Evolutionary conservation across 2,888 invertebrate genomes (phyloP).

Genomic region (Drosophila atroscutellata): DNA sequence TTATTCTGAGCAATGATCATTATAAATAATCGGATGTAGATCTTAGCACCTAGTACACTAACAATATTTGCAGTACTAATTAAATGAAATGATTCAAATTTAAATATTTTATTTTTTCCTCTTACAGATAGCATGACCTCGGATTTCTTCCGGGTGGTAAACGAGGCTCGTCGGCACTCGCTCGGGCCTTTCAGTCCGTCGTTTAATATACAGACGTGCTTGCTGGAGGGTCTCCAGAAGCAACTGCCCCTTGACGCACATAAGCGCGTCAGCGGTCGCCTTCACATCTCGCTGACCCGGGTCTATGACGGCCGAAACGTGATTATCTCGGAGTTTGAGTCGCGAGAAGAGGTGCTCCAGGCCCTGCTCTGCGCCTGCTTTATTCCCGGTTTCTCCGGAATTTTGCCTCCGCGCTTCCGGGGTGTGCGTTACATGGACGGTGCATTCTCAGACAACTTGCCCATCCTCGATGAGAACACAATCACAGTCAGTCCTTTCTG

Average conservation of each 20-base stretch:
- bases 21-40: not conserved
- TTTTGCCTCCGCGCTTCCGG: constrained; percentile 94
- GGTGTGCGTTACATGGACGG: constrained; percentile 98
- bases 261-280: constrained; percentile 93
- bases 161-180: constrained; percentile 94
- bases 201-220: constrained; percentile 95
- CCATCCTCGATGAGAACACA: constrained; percentile 96
- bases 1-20: no score
- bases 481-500: constrained; percentile 98
- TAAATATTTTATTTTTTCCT: not conserved
- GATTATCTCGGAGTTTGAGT: constrained; percentile 95
- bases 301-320: constrained; percentile 98
- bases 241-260: constrained; percentile 96
- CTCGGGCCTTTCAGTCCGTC: constrained; percentile 98
- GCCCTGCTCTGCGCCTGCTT: constrained; percentile 97
- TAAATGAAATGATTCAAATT: not conserved
- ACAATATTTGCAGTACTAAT: not conserved
- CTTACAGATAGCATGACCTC: constrained; percentile 90
- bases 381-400: constrained; percentile 97
- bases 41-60: not conserved
- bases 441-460: constrained; percentile 97
- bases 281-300: constrained; percentile 97
- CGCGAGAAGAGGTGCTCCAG: constrained; percentile 95
- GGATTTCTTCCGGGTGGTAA: constrained; percentile 94
- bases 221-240: constrained; percentile 93